Evolutionary conservation across 1,140 invertebrate species (phyloP).

Genomic region (Meloidogyne floridensis): DNA sequence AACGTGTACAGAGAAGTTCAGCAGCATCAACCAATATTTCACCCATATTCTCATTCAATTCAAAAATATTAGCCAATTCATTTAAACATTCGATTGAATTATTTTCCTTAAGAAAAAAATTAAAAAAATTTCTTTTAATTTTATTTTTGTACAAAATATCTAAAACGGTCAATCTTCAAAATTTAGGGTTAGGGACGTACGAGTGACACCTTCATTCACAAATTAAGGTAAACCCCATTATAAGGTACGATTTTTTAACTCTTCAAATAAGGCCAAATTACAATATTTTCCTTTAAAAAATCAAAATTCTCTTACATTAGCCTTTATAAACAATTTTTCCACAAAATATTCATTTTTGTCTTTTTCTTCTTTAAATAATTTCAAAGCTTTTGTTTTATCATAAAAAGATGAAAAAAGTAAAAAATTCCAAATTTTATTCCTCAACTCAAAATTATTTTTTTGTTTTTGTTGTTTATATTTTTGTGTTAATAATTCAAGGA

Average conservation of each 20-base stretch:
- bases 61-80: conserved; percentile 6
- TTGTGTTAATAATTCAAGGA: neutral
- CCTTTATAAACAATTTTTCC: conserved; percentile 18
- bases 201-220: too few relatives aligned
- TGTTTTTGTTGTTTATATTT: neutral
- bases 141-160: too few relatives aligned
- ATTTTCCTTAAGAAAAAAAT: conserved; percentile 11
- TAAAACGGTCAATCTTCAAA: too few relatives aligned
- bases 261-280: too few relatives aligned
- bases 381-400: neutral
- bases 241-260: too few relatives aligned
- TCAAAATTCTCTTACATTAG: neutral
- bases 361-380: neutral
- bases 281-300: too few relatives aligned
- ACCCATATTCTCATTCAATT: neutral
- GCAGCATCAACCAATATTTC: conserved; percentile 9
- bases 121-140: neutral
- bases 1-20: conserved; percentile 24
- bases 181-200: too few relatives aligned
- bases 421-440: conserved; percentile 24
- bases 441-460: neutral
- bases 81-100: conserved; percentile 14
- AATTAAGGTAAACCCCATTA: too few relatives aligned
- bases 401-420: conserved; percentile 23
- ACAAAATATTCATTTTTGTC: neutral